A percentile compares a stretch with the other conserved stretches of the same genome.
Conservation (phyloP, 2,888 invertebrate species). For the Cataglyphis albicans region DNA sequence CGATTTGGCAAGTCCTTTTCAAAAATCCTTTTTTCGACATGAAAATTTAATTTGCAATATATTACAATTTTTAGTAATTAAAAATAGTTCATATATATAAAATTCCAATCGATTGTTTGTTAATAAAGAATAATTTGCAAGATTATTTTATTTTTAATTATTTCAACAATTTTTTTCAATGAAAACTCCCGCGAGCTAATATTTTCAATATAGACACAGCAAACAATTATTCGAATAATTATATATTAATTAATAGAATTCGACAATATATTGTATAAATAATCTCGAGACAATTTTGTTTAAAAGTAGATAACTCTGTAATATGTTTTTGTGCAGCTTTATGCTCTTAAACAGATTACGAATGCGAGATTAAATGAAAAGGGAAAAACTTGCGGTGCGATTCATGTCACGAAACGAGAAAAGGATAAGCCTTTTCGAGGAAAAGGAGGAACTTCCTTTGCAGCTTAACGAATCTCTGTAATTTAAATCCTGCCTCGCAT, state of each 20-base stretch:
- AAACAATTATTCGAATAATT: not conserved
- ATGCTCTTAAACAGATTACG: not conserved
- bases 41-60: not conserved
- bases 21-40: not conserved
- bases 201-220: not conserved
- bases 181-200: not conserved
- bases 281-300: not conserved
- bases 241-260: not conserved
- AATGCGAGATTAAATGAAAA: not conserved
- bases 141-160: slow-evolving; percentile 1
- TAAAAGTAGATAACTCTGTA: not conserved
- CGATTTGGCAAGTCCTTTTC: not conserved
- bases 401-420: slow-evolving; percentile 9
- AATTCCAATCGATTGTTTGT: not conserved
- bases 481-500: slow-evolving; percentile 27
- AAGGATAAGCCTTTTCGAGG: not conserved
- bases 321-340: not conserved
- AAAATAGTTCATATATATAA: not conserved
- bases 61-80: not conserved
- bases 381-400: not conserved
- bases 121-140: not conserved
- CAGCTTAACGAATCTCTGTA: slow-evolving; percentile 26
- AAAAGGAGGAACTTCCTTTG: slow-evolving; percentile 11
- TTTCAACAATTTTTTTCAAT: not conserved
- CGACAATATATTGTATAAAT: not conserved